These are phyloP conservation scores for Lerista edwardsae DNA, from an alignment of 2,797 vertebrate species.

Conservation along the genomic window DNA sequence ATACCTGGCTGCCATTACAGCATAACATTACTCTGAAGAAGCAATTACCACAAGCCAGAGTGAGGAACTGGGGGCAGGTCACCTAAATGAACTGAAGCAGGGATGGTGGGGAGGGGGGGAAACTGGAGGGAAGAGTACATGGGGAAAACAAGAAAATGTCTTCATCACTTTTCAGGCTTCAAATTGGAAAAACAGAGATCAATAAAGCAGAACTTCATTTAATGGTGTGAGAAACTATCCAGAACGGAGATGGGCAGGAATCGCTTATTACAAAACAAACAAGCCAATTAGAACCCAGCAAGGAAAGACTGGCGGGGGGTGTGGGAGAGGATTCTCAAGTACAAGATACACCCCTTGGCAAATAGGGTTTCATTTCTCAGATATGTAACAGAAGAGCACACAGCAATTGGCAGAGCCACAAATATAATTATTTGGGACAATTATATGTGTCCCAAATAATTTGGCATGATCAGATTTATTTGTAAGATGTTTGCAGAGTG, in stretches of 20 bases:
- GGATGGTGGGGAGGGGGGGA: background rate
- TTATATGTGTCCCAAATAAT: background rate
- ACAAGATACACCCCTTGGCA: constrained; percentile 23
- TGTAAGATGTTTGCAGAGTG: background rate
- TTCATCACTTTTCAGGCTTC: constrained; percentile 75
- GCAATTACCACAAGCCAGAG: constrained; percentile 66
- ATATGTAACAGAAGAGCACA: fast-evolving
- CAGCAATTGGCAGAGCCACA: background rate
- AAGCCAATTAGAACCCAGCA: constrained; percentile 63
- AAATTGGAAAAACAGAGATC: constrained; percentile 77
- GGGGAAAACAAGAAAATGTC: constrained; percentile 72
- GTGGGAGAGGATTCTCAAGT: background rate
- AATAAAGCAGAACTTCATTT: constrained; percentile 78
- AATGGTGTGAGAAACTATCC: constrained; percentile 77
- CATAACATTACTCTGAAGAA: constrained; percentile 61
- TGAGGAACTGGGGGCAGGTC: constrained; percentile 67
- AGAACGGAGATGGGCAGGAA: constrained; percentile 69
- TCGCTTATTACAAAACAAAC: constrained; percentile 74
- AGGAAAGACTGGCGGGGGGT: background rate
- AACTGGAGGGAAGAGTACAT: constrained; percentile 52
- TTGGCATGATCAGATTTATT: background rate
- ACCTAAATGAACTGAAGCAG: constrained; percentile 65
- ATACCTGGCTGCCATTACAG: background rate
- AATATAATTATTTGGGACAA: too few species aligned
- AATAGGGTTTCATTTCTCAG: fast-evolving